phyloP scores from a whole-genome alignment of 2,113 vertebrate species.

The Elephas maximus region DNA sequence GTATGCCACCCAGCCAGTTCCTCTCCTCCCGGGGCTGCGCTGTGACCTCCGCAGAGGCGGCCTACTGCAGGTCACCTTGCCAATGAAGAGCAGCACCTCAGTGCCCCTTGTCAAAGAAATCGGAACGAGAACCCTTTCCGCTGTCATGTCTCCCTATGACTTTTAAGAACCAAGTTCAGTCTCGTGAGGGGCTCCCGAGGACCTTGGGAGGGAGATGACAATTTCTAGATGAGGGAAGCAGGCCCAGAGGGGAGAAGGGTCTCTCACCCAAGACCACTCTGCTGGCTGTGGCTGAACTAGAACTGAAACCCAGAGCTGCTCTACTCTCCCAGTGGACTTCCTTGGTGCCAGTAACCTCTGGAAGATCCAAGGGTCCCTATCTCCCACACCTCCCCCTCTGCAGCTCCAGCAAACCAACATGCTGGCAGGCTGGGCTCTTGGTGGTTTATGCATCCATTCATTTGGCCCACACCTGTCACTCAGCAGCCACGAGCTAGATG shows the following conservation, averaged over 20 bases:
- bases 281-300: neutral
- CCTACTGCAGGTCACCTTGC: neutral
- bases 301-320: neutral
- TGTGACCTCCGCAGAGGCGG: neutral
- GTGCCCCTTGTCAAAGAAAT: neutral
- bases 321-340: neutral
- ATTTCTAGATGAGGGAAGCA: neutral
- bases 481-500: neutral
- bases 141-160: fast-evolving
- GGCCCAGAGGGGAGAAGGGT: neutral
- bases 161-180: neutral
- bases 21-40: fast-evolving
- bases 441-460: neutral
- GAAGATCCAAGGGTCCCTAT: neutral
- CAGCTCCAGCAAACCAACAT: neutral
- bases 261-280: neutral
- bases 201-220: neutral
- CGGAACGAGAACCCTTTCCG: neutral
- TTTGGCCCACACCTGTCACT: neutral
- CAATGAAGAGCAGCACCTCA: neutral
- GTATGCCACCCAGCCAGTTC: neutral
- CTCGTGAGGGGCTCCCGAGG: neutral
- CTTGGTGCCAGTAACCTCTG: too few species aligned
- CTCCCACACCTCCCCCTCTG: neutral
- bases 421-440: neutral